Conservation (phyloP, 1,140 invertebrate genomes). For the Drosophila albomicans region DNA sequence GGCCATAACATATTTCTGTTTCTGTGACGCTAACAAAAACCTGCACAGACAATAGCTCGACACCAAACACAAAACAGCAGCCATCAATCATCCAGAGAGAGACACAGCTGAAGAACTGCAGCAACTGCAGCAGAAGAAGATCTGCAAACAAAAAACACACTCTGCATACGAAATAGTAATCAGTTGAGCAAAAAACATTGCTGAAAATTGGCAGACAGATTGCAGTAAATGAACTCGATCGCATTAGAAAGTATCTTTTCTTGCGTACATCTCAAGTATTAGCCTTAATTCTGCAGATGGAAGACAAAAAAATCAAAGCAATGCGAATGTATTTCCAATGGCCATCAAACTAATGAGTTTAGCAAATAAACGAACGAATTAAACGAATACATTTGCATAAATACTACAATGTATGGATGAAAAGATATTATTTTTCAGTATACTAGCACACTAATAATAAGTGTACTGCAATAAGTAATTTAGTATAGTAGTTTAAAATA, state of each 20-base stretch:
- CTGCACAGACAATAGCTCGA: constrained; percentile 23
- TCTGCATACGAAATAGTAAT: constrained; percentile 1
- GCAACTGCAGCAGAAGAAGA: constrained; percentile 3
- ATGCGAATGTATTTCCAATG: constrained; percentile 13
- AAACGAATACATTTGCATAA: background rate
- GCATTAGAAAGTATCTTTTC: constrained; percentile 23
- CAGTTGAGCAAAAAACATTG: constrained; percentile 1
- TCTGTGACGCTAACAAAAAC: background rate
- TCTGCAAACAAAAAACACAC: constrained; percentile 11
- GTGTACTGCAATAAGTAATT: too few species aligned
- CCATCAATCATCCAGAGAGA: constrained; percentile 35
- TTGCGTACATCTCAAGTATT: constrained; percentile 1
- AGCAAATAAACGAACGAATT: background rate
- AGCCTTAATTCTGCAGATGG: constrained; percentile 11
- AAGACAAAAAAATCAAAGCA: background rate
- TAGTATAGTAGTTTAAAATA: too few species aligned
- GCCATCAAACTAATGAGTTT: constrained; percentile 1
- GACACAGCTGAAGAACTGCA: constrained; percentile 16
- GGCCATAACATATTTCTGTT: constrained; percentile 6
- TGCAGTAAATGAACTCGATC: constrained; percentile 21
- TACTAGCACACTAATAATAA: too few species aligned
- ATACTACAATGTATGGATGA: too few species aligned
- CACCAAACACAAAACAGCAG: background rate
- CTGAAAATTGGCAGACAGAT: constrained; percentile 11
- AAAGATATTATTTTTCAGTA: too few species aligned